Evolutionary conservation across 2,113 vertebrate genomes (phyloP), one percentile per base, ranked within the genome.

Genomic region (Rafetus swinhoei): DNA sequence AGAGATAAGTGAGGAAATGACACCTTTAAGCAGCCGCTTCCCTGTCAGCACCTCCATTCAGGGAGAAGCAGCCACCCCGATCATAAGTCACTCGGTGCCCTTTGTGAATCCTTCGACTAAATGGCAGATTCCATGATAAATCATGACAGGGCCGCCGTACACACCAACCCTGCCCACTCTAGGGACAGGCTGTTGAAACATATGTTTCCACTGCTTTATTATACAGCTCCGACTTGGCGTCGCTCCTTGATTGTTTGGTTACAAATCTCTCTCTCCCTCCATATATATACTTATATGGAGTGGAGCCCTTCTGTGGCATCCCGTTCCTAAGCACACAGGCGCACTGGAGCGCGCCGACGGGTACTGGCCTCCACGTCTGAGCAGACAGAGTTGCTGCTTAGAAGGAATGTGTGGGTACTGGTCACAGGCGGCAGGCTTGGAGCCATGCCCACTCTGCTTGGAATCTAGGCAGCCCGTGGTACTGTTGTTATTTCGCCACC

Each of bases 291-390:
- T 85, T 81, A 12, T 18, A 4, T 2, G 14, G 22, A 92, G 50
- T 5, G 24, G 18, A 87, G 6, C 6, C 57, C 21, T 8, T 84
- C 57, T 86, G 25, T 7, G 81, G 53, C 62, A 12, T 21, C 11
- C 56, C 82, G 21, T 60, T 92, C 55, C 27, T 4, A 2, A 21
- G 55, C 54, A 39, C 56, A 11, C 0, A 0, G 24, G 56, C 19
- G 29, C 0, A 0, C 29, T 32, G 57, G 19, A 52, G 0, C 5
- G 35, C 0, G 1, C 74, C 0, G 1, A 8, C 4, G 54, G 53
- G 57, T 5, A 24, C 53, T 35, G 5, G 32, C 72, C 62, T 27
- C 62, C 79, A 50, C 25, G 7, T 39, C 74, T 74, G 0, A 1
- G 14, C 0, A 0, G 3, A 81, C 79, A 50, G 13, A 55, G 65